A percentile compares a stretch with the other conserved stretches of the same genome.
Conservation (phyloP, 2,888 invertebrate genomes). For the Vesta saturnalis region DNA sequence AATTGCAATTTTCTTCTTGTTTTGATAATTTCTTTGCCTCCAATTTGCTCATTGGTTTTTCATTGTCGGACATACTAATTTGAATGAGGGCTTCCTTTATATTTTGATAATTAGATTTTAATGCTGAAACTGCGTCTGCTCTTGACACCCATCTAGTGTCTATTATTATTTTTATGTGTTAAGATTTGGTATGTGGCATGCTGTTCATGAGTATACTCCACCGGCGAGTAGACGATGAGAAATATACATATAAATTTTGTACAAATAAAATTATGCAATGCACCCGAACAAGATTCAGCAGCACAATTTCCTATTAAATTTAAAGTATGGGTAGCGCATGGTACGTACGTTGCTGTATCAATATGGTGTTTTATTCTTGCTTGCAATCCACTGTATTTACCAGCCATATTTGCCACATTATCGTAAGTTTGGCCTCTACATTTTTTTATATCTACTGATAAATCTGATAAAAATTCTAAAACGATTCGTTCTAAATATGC, state of each 20-base stretch:
- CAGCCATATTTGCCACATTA: conserved; percentile 1
- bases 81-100: conserved; percentile 3
- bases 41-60: conserved; percentile 6
- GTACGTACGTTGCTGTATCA: conserved; percentile 4
- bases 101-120: conserved; percentile 6
- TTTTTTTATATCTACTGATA: background rate
- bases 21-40: conserved; percentile 10
- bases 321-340: conserved; percentile 14
- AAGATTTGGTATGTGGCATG: background rate
- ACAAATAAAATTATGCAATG: conserved; percentile 8
- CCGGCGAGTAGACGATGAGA: conserved; percentile 4
- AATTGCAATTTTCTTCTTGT: too few species aligned
- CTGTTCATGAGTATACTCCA: conserved; percentile 9
- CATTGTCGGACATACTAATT: background rate
- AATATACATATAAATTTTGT: conserved; percentile 10
- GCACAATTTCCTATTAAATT: conserved; percentile 16
- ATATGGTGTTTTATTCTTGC: background rate
- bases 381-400: background rate
- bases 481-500: background rate
- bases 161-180: conserved; percentile 10
- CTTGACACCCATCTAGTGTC: conserved; percentile 4
- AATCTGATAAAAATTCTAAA: background rate
- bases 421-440: conserved; percentile 8
- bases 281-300: conserved; percentile 13
- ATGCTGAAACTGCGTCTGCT: background rate